Conservation (phyloP, 2,797 vertebrate genomes). For the Tauraco hartlaubi region DNA sequence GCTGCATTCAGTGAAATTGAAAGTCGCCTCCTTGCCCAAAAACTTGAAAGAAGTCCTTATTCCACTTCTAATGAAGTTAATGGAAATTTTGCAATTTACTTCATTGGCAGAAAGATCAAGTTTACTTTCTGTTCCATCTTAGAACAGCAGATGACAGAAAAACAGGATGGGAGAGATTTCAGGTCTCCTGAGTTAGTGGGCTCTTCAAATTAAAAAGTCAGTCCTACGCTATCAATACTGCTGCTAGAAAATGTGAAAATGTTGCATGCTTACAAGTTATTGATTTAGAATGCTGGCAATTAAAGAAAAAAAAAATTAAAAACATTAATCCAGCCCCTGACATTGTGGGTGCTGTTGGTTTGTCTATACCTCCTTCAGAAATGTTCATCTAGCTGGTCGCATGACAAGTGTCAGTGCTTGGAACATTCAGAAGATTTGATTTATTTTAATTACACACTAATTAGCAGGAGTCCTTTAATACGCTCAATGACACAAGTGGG, state of each 20-base stretch:
- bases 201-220: background rate
- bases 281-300: background rate
- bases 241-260: background rate
- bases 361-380: background rate
- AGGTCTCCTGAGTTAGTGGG: background rate
- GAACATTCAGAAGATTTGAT: background rate
- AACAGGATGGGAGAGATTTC: background rate
- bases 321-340: background rate
- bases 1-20: background rate
- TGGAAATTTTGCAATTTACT: background rate
- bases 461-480: background rate
- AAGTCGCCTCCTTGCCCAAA: background rate
- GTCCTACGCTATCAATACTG: background rate
- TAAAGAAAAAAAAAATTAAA: background rate
- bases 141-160: background rate
- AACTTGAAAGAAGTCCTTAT: background rate
- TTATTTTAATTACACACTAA: conserved; percentile 39
- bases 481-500: conserved; percentile 25
- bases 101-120: background rate
- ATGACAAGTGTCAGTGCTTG: background rate
- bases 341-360: background rate
- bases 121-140: background rate
- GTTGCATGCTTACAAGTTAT: background rate
- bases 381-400: background rate
- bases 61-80: background rate